Percentiles rank a stretch among this genome's conserved stretches.
phyloP scores from a whole-genome alignment of 2,797 vertebrate species.

The Malacoctenus gilli region DNA sequence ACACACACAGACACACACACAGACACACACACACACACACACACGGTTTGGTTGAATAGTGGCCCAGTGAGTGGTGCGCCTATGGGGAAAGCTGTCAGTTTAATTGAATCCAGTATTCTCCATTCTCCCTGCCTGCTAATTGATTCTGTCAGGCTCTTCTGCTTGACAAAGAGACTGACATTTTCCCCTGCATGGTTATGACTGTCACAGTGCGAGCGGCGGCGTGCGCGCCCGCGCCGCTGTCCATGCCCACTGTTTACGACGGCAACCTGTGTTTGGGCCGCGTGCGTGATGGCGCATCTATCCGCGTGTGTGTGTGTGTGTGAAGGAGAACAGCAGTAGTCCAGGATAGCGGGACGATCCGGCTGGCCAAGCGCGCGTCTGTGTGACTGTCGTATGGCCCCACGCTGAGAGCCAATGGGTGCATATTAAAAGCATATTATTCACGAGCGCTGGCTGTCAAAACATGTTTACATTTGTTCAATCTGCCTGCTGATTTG shows the following conservation, averaged over 20 bases:
- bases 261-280: constrained; percentile 16
- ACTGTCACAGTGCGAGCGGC: constrained; percentile 60
- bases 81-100: constrained; percentile 78
- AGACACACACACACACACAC: constrained; percentile 22
- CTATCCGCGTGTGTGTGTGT: constrained; percentile 13
- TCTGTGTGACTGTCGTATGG: constrained; percentile 6
- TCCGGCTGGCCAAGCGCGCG: not conserved
- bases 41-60: constrained; percentile 71
- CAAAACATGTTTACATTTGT: not conserved
- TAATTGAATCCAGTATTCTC: constrained; percentile 80
- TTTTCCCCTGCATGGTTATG: constrained; percentile 65
- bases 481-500: not conserved
- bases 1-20: constrained; percentile 24
- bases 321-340: constrained; percentile 18
- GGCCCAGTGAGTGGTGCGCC: constrained; percentile 72
- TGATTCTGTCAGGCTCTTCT: constrained; percentile 80
- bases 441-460: not conserved
- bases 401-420: not conserved
- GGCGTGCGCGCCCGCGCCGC: constrained; percentile 23
- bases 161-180: constrained; percentile 79
- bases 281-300: constrained; percentile 9
- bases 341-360: not conserved
- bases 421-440: not conserved
- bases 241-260: constrained; percentile 45
- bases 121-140: constrained; percentile 77